A percentile compares a stretch with the other conserved stretches of the same genome.
Evolutionary conservation across 1,140 invertebrate species (phyloP).

Genomic region (Pseudomyrmex flavicornis): DNA sequence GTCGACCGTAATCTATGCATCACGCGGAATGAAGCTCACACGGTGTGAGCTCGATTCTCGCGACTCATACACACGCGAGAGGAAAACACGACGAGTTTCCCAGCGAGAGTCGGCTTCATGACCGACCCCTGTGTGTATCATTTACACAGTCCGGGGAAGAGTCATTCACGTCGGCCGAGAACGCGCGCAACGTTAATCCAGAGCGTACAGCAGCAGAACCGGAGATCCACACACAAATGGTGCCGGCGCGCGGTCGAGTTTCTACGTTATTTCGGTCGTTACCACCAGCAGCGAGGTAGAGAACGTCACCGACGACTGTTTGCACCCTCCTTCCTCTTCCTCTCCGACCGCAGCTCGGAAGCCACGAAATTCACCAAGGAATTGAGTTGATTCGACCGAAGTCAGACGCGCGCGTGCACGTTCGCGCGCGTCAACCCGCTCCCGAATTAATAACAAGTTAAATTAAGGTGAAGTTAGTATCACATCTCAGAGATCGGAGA

Average conservation of each 20-base stretch:
- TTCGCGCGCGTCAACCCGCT: background rate
- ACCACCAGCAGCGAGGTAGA: constrained; percentile 39
- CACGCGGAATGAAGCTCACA: background rate
- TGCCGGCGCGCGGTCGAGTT: constrained; percentile 48
- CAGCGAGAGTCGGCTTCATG: constrained; percentile 14
- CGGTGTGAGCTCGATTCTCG: constrained; percentile 23
- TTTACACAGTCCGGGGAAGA: constrained; percentile 47
- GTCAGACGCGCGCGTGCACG: background rate
- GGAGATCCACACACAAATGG: constrained; percentile 43
- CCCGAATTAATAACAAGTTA: constrained; percentile 41
- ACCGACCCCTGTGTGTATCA: constrained; percentile 33
- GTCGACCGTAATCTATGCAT: constrained; percentile 3
- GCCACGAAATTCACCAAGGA: constrained; percentile 56
- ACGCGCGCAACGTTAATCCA: constrained; percentile 60
- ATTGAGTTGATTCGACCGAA: constrained; percentile 45
- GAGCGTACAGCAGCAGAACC: constrained; percentile 28
- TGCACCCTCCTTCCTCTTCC: background rate
- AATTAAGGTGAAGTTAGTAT: constrained; percentile 49
- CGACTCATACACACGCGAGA: constrained; percentile 2
- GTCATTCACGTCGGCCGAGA: constrained; percentile 70
- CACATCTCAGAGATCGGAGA: background rate
- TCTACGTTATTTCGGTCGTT: constrained; percentile 74
- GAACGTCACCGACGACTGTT: constrained; percentile 55
- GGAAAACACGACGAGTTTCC: constrained; percentile 21
- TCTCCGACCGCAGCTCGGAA: background rate